phyloP scores from a whole-genome alignment of 2,113 vertebrate genomes.

The Stercorarius parasiticus region DNA sequence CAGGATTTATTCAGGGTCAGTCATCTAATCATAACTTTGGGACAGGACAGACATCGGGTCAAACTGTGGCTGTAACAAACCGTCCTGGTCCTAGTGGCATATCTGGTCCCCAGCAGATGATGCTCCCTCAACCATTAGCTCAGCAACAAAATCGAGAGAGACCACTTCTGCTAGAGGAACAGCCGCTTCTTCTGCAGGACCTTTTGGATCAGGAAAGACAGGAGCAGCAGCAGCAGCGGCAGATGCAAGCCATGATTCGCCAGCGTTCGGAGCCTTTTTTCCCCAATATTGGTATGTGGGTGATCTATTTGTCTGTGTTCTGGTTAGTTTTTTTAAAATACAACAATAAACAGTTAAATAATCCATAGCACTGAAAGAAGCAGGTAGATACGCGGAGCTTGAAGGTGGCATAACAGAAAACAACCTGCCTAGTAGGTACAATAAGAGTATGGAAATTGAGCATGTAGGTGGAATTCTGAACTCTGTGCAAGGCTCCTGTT shows the following conservation, averaged over 20 bases:
- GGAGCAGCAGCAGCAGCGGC: slow-evolving; percentile 95
- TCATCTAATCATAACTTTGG: slow-evolving; percentile 68
- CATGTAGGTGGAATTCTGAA: background rate
- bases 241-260: slow-evolving; percentile 96
- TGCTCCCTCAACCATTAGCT: slow-evolving; percentile 75
- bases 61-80: slow-evolving; percentile 72
- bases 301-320: background rate
- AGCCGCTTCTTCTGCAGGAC: slow-evolving; percentile 94
- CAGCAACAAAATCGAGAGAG: slow-evolving; percentile 81
- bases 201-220: slow-evolving; percentile 96
- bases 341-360: background rate
- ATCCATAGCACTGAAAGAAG: background rate
- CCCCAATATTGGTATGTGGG: slow-evolving; percentile 85
- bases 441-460: background rate
- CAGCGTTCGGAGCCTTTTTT: slow-evolving; percentile 88
- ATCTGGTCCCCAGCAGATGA: slow-evolving; percentile 76
- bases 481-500: background rate
- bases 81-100: slow-evolving; percentile 67
- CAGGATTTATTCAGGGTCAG: slow-evolving; percentile 74
- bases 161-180: slow-evolving; percentile 90
- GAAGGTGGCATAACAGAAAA: slow-evolving; percentile 62
- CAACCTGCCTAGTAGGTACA: background rate
- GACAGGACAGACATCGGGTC: slow-evolving; percentile 62
- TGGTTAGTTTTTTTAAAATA: background rate
- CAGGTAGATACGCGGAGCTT: background rate